These are phyloP conservation scores for Heliothis virescens DNA, from an alignment of 1,140 invertebrate species.

Conservation along the genomic window DNA sequence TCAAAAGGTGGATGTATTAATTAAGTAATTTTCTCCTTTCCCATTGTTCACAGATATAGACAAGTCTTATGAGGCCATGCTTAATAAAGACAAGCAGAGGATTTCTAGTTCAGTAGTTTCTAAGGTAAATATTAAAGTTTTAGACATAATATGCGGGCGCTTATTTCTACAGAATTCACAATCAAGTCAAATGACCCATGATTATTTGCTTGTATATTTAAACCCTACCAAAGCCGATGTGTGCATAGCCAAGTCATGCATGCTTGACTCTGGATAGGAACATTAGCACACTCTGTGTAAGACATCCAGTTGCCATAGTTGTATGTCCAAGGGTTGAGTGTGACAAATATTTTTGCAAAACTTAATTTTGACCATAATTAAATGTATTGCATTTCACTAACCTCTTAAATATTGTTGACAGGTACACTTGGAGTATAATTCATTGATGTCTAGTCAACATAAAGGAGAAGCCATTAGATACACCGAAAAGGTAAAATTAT, in stretches of 20 bases:
- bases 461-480: neutral
- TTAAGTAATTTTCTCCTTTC: too few species aligned
- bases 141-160: neutral
- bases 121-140: conserved; percentile 18
- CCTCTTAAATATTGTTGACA: neutral
- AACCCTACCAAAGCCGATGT: conserved; percentile 84
- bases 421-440: neutral
- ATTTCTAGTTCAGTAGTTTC: neutral
- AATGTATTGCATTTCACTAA: neutral
- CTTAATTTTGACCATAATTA: neutral
- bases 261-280: conserved; percentile 83
- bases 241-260: conserved; percentile 68
- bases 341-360: conserved; percentile 59
- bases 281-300: conserved; percentile 81
- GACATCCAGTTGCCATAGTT: conserved; percentile 67
- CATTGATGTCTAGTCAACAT: too few species aligned
- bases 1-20: too few species aligned
- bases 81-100: too few species aligned
- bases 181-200: too few species aligned
- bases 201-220: neutral
- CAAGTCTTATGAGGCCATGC: too few species aligned
- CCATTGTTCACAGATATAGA: too few species aligned
- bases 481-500: neutral
- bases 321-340: conserved; percentile 77
- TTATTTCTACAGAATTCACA: too few species aligned